These are phyloP conservation scores for Bombus picipes DNA, from an alignment of 1,140 invertebrate genomes.

Conservation along the genomic window DNA sequence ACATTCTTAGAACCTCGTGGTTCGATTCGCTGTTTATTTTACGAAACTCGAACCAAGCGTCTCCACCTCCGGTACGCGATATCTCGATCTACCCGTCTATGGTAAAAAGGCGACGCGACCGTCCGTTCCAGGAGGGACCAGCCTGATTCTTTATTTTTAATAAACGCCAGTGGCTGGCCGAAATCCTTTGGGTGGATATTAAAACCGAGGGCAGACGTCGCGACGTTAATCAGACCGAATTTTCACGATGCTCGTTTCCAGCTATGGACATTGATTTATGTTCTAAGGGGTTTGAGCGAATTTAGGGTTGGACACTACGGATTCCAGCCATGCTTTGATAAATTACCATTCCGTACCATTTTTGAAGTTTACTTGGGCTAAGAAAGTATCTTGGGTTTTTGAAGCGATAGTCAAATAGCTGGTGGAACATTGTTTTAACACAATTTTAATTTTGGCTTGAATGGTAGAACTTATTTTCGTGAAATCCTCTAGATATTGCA, in stretches of 20 bases:
- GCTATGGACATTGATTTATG: slow-evolving; percentile 30
- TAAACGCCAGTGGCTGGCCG: slow-evolving; percentile 13
- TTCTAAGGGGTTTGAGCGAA: too few relatives aligned
- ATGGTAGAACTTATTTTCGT: neutral
- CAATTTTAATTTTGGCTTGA: neutral
- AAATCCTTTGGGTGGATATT: slow-evolving; percentile 38
- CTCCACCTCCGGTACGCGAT: neutral
- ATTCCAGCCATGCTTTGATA: neutral
- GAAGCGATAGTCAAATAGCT: neutral
- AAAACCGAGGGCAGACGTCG: slow-evolving; percentile 4
- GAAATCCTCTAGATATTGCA: neutral
- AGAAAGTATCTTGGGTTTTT: neutral
- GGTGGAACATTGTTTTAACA: neutral
- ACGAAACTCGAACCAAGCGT: slow-evolving; percentile 29
- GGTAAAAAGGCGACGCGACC: slow-evolving; percentile 10
- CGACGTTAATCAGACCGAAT: slow-evolving; percentile 31
- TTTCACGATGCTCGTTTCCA: neutral
- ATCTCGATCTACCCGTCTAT: slow-evolving; percentile 39
- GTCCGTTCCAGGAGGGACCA: neutral
- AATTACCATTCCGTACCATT: neutral
- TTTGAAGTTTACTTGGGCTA: neutral
- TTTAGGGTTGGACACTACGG: neutral
- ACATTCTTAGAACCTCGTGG: slow-evolving; percentile 71
- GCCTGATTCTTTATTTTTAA: slow-evolving; percentile 44
- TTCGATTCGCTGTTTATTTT: slow-evolving; percentile 57